Evolutionary conservation across 2,113 vertebrate species (phyloP).

Genomic region (Patagioenas fasciata): DNA sequence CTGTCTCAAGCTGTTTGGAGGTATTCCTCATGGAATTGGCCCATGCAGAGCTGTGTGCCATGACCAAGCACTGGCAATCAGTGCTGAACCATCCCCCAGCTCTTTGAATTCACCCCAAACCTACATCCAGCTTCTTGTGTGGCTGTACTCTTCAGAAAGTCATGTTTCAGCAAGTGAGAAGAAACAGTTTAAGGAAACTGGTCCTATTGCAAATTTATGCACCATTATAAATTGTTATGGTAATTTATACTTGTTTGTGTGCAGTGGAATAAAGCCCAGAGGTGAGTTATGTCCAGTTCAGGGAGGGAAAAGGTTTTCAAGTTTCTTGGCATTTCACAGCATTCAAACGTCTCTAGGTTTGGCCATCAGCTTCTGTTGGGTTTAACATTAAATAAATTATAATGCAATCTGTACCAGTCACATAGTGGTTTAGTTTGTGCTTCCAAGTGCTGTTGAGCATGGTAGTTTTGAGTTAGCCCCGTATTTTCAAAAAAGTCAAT

Average conservation of each 20-base stretch:
- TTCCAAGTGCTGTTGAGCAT: not conserved
- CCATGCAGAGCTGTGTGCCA: not conserved
- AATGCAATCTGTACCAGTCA: not conserved
- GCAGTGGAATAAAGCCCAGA: not conserved
- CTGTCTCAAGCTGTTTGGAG: not conserved
- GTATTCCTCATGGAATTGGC: not conserved
- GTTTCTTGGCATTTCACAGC: too few relatives aligned
- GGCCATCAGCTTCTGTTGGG: not conserved
- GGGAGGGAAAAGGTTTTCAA: not conserved
- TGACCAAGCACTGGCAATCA: not conserved
- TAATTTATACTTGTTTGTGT: not conserved
- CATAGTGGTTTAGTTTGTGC: not conserved
- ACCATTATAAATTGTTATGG: not conserved
- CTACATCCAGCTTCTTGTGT: not conserved
- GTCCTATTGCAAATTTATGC: not conserved
- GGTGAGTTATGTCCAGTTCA: not conserved
- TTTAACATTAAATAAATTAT: not conserved
- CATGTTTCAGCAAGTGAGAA: not conserved
- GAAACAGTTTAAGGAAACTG: not conserved
- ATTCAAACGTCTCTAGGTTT: not conserved
- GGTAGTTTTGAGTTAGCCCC: not conserved
- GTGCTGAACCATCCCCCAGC: not conserved
- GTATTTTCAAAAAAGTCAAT: conserved; percentile 17
- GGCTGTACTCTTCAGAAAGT: not conserved
- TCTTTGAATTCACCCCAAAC: not conserved